A percentile compares a stretch with the other conserved stretches of the same genome.
Conservation (phyloP, 2,888 invertebrate species). For the Lutraria lutraria region DNA sequence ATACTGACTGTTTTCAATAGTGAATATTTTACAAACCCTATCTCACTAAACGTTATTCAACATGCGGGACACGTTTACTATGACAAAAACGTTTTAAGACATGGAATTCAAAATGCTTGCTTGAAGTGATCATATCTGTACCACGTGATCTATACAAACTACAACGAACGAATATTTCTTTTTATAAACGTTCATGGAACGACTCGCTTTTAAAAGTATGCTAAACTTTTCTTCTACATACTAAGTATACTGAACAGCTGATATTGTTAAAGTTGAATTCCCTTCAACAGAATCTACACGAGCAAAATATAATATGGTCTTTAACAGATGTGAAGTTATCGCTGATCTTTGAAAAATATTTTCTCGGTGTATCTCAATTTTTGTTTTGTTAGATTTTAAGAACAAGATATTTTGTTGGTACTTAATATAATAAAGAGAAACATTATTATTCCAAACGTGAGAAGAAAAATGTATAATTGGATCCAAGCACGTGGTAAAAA, state of each 20-base stretch:
- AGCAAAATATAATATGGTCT: slow-evolving; percentile 17
- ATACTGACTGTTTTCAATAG: background rate
- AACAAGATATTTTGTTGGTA: slow-evolving; percentile 6
- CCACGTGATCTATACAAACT: slow-evolving; percentile 14
- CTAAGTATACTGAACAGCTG: slow-evolving; percentile 39
- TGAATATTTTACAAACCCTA: background rate
- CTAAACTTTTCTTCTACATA: slow-evolving; percentile 24
- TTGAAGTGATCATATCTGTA: slow-evolving; percentile 34
- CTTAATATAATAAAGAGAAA: background rate
- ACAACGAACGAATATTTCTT: slow-evolving; percentile 23
- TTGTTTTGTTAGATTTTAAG: background rate
- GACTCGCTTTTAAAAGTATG: slow-evolving; percentile 27
- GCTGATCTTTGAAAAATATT: background rate
- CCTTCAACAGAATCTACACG: slow-evolving; percentile 18
- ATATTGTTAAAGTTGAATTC: slow-evolving; percentile 42
- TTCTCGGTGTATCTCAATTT: background rate
- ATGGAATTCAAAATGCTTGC: slow-evolving; percentile 43
- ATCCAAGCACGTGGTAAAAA: background rate
- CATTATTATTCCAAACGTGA: slow-evolving; percentile 1
- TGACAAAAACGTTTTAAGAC: slow-evolving; percentile 43
- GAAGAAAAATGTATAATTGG: background rate
- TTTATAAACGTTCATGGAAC: slow-evolving; percentile 17
- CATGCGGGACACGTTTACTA: slow-evolving; percentile 35
- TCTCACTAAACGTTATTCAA: background rate
- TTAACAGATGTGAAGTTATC: background rate